phyloP scores from a whole-genome alignment of 2,797 vertebrate species.

The Hirundo rustica region DNA sequence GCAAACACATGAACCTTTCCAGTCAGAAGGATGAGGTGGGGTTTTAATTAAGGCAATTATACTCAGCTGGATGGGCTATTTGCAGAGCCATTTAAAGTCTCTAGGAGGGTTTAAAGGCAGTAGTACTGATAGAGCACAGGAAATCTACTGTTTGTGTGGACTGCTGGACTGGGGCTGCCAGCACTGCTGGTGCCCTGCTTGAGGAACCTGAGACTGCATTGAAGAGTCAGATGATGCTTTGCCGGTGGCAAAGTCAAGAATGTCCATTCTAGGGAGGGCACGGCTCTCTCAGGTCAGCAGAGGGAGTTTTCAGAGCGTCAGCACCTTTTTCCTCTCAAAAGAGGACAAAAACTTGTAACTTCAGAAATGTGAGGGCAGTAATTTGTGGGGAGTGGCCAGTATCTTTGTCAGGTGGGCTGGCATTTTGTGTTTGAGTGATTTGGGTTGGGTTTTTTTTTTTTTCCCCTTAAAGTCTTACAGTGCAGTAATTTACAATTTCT shows the following conservation, averaged over 20 bases:
- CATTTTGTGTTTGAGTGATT: background rate
- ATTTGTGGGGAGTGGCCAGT: background rate
- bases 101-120: background rate
- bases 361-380: background rate
- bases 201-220: background rate
- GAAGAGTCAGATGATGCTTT: background rate
- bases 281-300: background rate
- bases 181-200: background rate
- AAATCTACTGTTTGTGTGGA: rapidly evolving
- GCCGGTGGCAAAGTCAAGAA: background rate
- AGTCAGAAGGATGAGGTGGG: slow-evolving; percentile 55
- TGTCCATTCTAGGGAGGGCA: background rate
- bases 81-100: slow-evolving; percentile 49
- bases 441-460: background rate
- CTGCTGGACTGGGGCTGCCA: background rate
- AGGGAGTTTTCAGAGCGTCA: background rate
- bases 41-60: slow-evolving; percentile 69
- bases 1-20: slow-evolving; percentile 18
- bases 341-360: background rate
- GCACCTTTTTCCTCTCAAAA: background rate
- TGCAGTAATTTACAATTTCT: background rate
- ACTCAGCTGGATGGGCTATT: slow-evolving; percentile 63
- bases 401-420: background rate
- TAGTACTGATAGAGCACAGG: rapidly evolving
- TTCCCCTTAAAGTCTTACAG: background rate